A percentile compares a stretch with the other conserved stretches of the same genome.
Evolutionary conservation across 2,888 invertebrate genomes (phyloP).

Genomic region (Elysia crispata): DNA sequence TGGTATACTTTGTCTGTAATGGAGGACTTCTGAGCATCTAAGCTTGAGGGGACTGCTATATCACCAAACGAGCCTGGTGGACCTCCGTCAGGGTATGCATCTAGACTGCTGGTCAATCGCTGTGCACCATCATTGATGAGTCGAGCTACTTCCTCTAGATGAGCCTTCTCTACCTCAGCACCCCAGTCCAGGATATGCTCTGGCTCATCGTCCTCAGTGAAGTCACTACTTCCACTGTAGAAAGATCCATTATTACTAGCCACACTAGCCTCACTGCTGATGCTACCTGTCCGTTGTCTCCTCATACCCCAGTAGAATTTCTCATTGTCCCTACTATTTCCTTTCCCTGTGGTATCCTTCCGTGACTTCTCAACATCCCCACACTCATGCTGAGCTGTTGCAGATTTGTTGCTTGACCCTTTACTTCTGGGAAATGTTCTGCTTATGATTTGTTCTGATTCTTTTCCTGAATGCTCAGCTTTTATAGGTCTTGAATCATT

Average conservation of each 20-base stretch:
- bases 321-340: constrained; percentile 36
- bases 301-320: constrained; percentile 55
- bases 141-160: constrained; percentile 63
- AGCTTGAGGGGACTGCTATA: constrained; percentile 38
- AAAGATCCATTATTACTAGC: constrained; percentile 61
- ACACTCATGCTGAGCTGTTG: constrained; percentile 7
- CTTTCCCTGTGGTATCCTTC: constrained; percentile 45
- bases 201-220: constrained; percentile 48
- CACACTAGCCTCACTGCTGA: constrained; percentile 66
- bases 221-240: constrained; percentile 49
- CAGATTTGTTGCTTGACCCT: constrained; percentile 22
- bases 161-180: constrained; percentile 65
- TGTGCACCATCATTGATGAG: constrained; percentile 69
- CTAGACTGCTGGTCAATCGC: constrained; percentile 66
- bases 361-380: constrained; percentile 32
- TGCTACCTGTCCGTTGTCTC: constrained; percentile 65
- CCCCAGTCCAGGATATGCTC: constrained; percentile 64
- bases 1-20: constrained; percentile 63
- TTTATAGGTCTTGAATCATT: constrained; percentile 48
- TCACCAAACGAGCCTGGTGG: not conserved
- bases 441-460: constrained; percentile 44
- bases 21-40: constrained; percentile 47
- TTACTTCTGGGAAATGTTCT: constrained; percentile 50
- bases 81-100: constrained; percentile 50
- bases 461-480: constrained; percentile 24